Evolutionary conservation across 1,140 invertebrate species (phyloP).

Genomic region (Scaptomyza pallida): DNA sequence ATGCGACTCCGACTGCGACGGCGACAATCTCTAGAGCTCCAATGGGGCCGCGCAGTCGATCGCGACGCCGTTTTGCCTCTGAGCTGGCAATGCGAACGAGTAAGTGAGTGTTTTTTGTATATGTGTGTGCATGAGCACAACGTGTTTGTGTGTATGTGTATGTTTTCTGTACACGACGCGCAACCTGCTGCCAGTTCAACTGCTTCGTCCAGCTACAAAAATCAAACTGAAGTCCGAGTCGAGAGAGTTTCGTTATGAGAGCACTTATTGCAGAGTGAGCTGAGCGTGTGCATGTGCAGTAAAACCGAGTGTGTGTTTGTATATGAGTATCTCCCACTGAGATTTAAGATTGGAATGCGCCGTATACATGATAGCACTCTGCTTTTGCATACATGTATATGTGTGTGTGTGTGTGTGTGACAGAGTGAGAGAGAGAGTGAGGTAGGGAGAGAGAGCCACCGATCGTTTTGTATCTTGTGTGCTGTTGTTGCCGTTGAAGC

Average conservation of each 20-base stretch:
- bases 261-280: slow-evolving; percentile 19
- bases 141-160: slow-evolving; percentile 21
- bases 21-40: slow-evolving; percentile 57
- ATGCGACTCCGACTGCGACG: slow-evolving; percentile 39
- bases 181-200: slow-evolving; percentile 53
- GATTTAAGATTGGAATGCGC: slow-evolving; percentile 81
- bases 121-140: slow-evolving; percentile 35
- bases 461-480: slow-evolving; percentile 55
- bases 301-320: slow-evolving; percentile 11
- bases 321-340: slow-evolving; percentile 66
- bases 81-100: slow-evolving; percentile 40
- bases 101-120: slow-evolving; percentile 23
- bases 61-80: slow-evolving; percentile 48
- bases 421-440: slow-evolving; percentile 18
- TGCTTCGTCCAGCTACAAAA: slow-evolving; percentile 71
- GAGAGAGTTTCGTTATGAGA: slow-evolving; percentile 39
- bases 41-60: slow-evolving; percentile 51
- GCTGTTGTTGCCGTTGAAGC: slow-evolving; percentile 30
- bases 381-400: slow-evolving; percentile 1
- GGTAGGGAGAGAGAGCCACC: slow-evolving; percentile 23
- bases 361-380: slow-evolving; percentile 52
- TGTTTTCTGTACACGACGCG: slow-evolving; percentile 40
- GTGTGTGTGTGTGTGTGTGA: not conserved
- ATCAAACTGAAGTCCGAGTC: slow-evolving; percentile 69
- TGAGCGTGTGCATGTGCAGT: slow-evolving; percentile 6